Percentiles rank a stretch among this genome's conserved stretches.
Evolutionary conservation across 2,888 invertebrate species (phyloP).

Genomic region (Callimorpha dominula): DNA sequence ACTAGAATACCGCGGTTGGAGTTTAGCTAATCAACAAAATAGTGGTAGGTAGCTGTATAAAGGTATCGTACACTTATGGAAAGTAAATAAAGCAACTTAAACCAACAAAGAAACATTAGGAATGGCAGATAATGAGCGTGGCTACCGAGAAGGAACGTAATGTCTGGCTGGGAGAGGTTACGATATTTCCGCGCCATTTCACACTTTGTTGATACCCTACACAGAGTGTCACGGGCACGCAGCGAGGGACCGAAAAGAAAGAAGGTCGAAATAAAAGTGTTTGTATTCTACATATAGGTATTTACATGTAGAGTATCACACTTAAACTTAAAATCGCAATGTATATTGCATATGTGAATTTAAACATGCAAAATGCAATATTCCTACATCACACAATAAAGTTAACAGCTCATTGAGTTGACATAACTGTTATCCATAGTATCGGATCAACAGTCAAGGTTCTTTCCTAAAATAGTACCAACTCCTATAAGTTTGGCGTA

Average conservation of each 20-base stretch:
- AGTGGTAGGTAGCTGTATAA: conserved; percentile 8
- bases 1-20: conserved; percentile 16
- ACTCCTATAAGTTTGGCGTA: neutral
- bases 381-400: no score
- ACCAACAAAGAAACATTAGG: conserved; percentile 77
- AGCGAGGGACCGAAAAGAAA: conserved; percentile 52
- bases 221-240: conserved; percentile 72
- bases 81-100: conserved; percentile 83
- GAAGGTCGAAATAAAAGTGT: conserved; percentile 48
- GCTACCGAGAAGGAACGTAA: conserved; percentile 81
- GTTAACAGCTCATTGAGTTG: neutral
- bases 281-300: neutral
- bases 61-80: conserved; percentile 30
- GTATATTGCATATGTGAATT: neutral
- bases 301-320: neutral
- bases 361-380: neutral
- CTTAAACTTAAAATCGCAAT: no score
- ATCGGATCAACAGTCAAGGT: neutral
- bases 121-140: conserved; percentile 82
- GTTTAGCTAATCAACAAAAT: conserved; percentile 25
- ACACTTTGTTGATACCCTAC: conserved; percentile 82
- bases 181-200: conserved; percentile 84
- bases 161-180: conserved; percentile 75
- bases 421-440: neutral
- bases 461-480: neutral